Conservation (phyloP, 2,797 vertebrate species). For the Bryconaethiops microstoma region DNA sequence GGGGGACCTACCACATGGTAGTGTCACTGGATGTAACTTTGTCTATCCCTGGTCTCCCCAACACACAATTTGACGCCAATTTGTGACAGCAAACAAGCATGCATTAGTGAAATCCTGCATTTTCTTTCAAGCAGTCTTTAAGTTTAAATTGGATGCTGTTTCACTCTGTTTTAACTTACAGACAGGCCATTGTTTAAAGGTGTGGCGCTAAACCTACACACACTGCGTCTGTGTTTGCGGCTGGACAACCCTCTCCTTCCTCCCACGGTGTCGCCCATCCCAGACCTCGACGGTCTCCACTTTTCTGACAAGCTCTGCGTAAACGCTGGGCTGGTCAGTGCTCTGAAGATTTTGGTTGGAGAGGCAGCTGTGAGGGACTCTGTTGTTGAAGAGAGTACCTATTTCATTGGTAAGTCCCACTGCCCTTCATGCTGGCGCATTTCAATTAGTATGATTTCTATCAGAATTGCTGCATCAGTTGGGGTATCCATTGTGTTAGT, state of each 20-base stretch:
- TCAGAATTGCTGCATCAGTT: too few species aligned
- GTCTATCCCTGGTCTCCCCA: too few species aligned
- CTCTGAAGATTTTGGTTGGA: conserved; percentile 69
- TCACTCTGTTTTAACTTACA: conserved; percentile 52
- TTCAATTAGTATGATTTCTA: neutral
- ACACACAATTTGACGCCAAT: too few species aligned
- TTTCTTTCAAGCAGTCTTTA: too few species aligned
- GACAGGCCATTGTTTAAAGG: conserved; percentile 52
- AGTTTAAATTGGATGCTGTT: too few species aligned
- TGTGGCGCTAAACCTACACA: conserved; percentile 71
- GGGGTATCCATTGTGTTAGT: too few species aligned
- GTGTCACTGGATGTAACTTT: too few species aligned
- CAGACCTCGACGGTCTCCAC: conserved; percentile 43
- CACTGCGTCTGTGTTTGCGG: conserved; percentile 79
- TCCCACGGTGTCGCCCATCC: conserved; percentile 48
- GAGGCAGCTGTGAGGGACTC: conserved; percentile 64
- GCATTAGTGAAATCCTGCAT: too few species aligned
- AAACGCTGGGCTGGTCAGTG: conserved; percentile 56
- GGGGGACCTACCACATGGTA: too few species aligned
- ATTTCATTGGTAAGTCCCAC: conserved; percentile 70
- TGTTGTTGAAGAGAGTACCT: conserved; percentile 70
- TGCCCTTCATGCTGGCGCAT: neutral
- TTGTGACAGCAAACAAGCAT: too few species aligned
- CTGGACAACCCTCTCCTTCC: conserved; percentile 76
- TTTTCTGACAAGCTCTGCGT: neutral